These are phyloP conservation scores for Oophaga sylvatica DNA, from an alignment of 2,797 vertebrate species.

Conservation along the genomic window DNA sequence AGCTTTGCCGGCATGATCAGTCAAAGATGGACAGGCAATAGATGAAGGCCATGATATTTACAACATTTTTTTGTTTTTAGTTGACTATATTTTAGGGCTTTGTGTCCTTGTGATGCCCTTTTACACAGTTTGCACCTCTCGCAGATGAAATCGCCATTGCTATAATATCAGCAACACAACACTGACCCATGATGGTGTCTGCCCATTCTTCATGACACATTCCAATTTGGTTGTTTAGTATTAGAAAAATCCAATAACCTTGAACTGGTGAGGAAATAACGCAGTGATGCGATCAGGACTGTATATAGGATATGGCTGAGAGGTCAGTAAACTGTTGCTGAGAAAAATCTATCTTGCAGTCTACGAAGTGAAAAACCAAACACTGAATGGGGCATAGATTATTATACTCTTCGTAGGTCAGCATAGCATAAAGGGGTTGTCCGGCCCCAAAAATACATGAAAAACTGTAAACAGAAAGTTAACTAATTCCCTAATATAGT, in stretches of 20 bases:
- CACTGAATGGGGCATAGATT: not conserved
- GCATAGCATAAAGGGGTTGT: too few relatives aligned
- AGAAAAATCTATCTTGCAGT: too few relatives aligned
- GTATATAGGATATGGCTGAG: not conserved
- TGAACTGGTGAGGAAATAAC: not conserved
- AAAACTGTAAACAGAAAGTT: not conserved
- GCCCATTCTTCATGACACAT: not conserved
- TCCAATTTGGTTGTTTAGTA: constrained; percentile 10
- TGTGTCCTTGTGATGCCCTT: not conserved
- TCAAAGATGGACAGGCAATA: not conserved
- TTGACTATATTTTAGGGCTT: too few relatives aligned
- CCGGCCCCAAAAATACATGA: too few relatives aligned
- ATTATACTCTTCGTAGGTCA: not conserved
- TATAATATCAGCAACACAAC: not conserved
- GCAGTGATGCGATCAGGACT: not conserved
- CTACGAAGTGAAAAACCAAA: not conserved
- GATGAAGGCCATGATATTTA: not conserved
- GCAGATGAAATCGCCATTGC: not conserved
- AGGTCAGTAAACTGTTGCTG: not conserved
- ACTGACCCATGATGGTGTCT: not conserved
- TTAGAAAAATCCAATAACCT: constrained; percentile 30
- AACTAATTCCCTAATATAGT: too few relatives aligned
- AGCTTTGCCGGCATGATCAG: not conserved
- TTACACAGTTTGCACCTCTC: not conserved
- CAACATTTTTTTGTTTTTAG: not conserved